phyloP scores from a whole-genome alignment of 2,113 vertebrate genomes.

The Sprattus sprattus region DNA sequence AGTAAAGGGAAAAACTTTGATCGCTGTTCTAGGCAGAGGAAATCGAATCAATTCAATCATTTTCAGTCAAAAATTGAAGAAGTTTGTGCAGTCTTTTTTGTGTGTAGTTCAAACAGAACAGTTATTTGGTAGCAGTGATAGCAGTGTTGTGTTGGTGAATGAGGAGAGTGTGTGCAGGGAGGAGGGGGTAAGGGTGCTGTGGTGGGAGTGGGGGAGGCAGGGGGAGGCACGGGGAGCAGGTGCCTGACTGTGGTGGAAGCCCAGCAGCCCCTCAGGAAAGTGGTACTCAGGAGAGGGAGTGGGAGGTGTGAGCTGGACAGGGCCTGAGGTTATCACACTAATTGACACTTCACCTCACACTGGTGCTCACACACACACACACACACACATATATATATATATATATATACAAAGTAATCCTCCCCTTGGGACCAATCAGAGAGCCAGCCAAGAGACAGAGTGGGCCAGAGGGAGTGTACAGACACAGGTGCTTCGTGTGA shows the following conservation, averaged over 20 bases:
- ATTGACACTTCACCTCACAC: slow-evolving; percentile 77
- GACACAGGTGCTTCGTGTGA: slow-evolving; percentile 75
- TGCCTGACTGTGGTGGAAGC: slow-evolving; percentile 45
- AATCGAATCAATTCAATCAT: too few relatives aligned
- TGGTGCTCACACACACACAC: slow-evolving; percentile 59
- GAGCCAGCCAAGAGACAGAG: slow-evolving; percentile 43
- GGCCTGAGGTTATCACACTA: slow-evolving; percentile 76
- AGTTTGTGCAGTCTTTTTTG: too few relatives aligned
- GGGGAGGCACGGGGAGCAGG: slow-evolving; percentile 62
- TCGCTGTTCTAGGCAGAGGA: too few relatives aligned
- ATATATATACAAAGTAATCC: slow-evolving; percentile 58
- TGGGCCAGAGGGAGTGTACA: slow-evolving; percentile 57
- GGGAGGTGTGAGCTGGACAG: slow-evolving; percentile 72
- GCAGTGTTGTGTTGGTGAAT: too few relatives aligned
- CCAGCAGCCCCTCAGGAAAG: slow-evolving; percentile 25
- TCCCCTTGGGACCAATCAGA: slow-evolving; percentile 77
- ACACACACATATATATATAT: slow-evolving; percentile 56
- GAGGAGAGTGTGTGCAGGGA: too few relatives aligned
- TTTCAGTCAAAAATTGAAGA: too few relatives aligned
- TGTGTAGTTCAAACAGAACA: too few relatives aligned
- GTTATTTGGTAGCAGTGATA: too few relatives aligned
- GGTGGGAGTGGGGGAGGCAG: too few relatives aligned
- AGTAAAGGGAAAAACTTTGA: too few relatives aligned
- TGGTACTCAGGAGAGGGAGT: slow-evolving; percentile 38
- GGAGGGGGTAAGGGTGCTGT: too few relatives aligned